Evolutionary conservation across 2,797 vertebrate genomes (phyloP).

Genomic region (Okamejei kenojei): DNA sequence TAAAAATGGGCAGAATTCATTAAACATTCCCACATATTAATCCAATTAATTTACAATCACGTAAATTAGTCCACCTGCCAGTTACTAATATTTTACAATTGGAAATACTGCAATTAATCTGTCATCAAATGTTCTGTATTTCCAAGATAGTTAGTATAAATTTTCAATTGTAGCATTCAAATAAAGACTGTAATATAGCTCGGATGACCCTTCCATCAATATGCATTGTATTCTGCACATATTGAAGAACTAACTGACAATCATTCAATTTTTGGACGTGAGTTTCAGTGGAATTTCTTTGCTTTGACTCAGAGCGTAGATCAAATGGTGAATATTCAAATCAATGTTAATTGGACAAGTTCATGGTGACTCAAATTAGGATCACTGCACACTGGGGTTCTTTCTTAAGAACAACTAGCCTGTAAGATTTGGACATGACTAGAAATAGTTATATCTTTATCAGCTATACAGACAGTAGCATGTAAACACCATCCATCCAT

Average conservation of each 20-base stretch:
- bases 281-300: constrained; percentile 12
- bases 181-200: not conserved
- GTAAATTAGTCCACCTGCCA: not conserved
- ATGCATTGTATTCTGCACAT: not conserved
- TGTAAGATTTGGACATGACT: not conserved
- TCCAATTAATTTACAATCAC: not conserved
- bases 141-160: not conserved
- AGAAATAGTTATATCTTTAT: not conserved
- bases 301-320: not conserved
- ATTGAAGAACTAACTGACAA: not conserved
- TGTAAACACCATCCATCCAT: too few relatives aligned
- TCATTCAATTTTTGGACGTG: not conserved
- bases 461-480: too few relatives aligned
- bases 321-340: not conserved
- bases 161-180: not conserved
- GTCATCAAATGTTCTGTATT: not conserved
- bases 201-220: not conserved
- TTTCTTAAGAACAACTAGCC: not conserved
- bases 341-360: constrained; percentile 9
- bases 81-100: not conserved
- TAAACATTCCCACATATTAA: not conserved
- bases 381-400: not conserved
- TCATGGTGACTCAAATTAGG: not conserved
- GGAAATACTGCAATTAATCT: not conserved
- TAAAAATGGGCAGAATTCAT: not conserved